Base-by-base conservation (phyloP, 2,797 vertebrate species). In the Sarcoramphus papa region DNA sequence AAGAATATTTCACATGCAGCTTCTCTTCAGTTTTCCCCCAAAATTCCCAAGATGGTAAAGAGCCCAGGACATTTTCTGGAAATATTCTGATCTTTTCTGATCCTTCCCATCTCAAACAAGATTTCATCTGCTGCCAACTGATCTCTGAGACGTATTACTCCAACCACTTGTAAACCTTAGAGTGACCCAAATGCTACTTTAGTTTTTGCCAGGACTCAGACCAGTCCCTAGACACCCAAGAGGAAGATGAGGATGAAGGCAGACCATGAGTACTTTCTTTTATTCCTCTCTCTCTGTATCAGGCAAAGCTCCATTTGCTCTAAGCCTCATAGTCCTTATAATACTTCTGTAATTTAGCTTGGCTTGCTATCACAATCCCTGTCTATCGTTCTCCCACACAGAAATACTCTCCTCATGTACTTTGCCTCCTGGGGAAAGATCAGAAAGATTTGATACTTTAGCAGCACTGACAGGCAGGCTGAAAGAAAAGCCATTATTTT, bases 201-300 rank as follows among this genome's bases (percentile, higher is more conserved):
- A 78, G 41, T 43, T 60, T 43, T 73, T 57, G 30, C 35, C 65
- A 69, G 45, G 43, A 20, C 74, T 56, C 81, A 53, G 81, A 23
- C 3, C 53, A n/a, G 30, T 25, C 35, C 33, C 23, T 41, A 35
- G 56, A 35, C 13, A 9, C 27, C 25, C 1, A 0, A 41, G 56
- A 54, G n/a, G 33, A 4, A 75, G 63, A 57, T 51, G 51, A 74
- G 53, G 43, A 31, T 51, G 57, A 70, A 70, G 53, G 57, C 79
- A 94, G 27, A 50, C 11, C 73, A 88, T 6, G 14, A 93, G 20
- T 15, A 45, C 41, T 91, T 92, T n/a, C 64, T 73, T 85, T 78
- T 40, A n/a, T 45, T 35, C 54, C 51, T 14, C 48, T 43, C 74
- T 62, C 31, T 64, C n/a, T 22, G 6, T 47, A 37, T 22, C 65